Evolutionary conservation across 2,113 vertebrate species (phyloP), one percentile per base, ranked within the genome.

Genomic region (Trichechus manatus): DNA sequence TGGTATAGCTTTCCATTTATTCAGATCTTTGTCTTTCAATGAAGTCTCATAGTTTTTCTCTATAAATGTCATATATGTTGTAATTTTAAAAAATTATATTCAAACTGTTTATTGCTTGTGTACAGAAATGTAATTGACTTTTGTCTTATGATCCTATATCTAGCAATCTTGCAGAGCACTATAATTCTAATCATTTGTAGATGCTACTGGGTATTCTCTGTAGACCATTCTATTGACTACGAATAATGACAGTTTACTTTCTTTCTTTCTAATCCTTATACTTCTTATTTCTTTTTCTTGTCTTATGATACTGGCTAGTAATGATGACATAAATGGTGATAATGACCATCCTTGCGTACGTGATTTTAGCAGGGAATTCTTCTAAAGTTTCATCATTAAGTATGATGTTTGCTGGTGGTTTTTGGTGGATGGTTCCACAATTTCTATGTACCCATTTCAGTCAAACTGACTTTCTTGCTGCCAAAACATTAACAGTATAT

Each of bases 1-100:
- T 64, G 25, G 59, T 50, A 91, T 6, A 78, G 77, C 5, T 64
- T 87, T 87, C 23, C n/a, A 79, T 75, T 74, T 89, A 81, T 42
- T 72, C 75, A 77, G 14, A 84, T 77, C 17, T 86, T 89, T 44
- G 89, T 27, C 29, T 94, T 94, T 85, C 29, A 53, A 17, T 31
- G 64, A 84, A 47, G 11, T 74, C 80, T 82, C 95, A 89, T 5
- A 78, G 50, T 72, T 83, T 89, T 93, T 50, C 19, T 87, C 44
- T 33, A 90, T 72, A 78, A 91, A 79, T 61, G 42, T 31, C 74
- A 42, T 6, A 27, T 17, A 22, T 15, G 66, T 74, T 79, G 4
- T 53, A 74, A 77, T 14, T 56, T 88, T 79, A 4, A n/a, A 44
- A 44, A 77, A 13, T 44, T 42, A 42, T 64, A 86, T 20, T 64